These are phyloP conservation scores for Camponotus pennsylvanicus DNA, from an alignment of 1,140 invertebrate species.

Conservation along the genomic window DNA sequence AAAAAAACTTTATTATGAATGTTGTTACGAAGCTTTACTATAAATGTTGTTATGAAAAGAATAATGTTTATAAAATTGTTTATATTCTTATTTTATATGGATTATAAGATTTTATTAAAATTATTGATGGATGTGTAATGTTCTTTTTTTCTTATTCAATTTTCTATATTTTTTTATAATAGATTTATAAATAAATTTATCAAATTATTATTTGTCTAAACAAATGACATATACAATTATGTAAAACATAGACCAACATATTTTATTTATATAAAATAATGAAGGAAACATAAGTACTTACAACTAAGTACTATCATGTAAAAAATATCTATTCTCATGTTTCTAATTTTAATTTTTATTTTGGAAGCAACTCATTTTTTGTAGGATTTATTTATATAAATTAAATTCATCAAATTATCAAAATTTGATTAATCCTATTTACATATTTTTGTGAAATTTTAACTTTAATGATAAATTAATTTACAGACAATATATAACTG, in stretches of 20 bases:
- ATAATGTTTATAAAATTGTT: slow-evolving; percentile 19
- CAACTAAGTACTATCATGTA: slow-evolving; percentile 65
- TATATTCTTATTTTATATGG: slow-evolving; percentile 46
- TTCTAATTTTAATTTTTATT: slow-evolving; percentile 57
- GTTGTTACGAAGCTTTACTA: neutral
- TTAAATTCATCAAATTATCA: slow-evolving; percentile 35
- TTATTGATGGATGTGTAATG: neutral
- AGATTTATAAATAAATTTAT: slow-evolving; percentile 29
- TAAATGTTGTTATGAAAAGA: slow-evolving; percentile 31
- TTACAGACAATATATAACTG: slow-evolving; percentile 26
- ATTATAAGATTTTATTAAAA: slow-evolving; percentile 35
- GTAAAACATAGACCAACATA: slow-evolving; percentile 66
- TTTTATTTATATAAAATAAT: slow-evolving; percentile 77
- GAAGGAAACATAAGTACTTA: slow-evolving; percentile 74
- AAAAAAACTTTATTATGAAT: too few species aligned
- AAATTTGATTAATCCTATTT: slow-evolving; percentile 40
- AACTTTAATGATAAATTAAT: slow-evolving; percentile 29
- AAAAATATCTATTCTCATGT: slow-evolving; percentile 38
- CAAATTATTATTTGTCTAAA: neutral
- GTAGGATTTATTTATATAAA: slow-evolving; percentile 20
- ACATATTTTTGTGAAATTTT: slow-evolving; percentile 37
- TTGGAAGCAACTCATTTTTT: slow-evolving; percentile 18
- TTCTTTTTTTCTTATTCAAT: slow-evolving; percentile 52
- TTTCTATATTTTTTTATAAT: slow-evolving; percentile 39
- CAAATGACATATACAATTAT: neutral